Evolutionary conservation across 2,797 vertebrate genomes (phyloP), one percentile per base, ranked within the genome.

Genomic region (Dryobates pubescens): DNA sequence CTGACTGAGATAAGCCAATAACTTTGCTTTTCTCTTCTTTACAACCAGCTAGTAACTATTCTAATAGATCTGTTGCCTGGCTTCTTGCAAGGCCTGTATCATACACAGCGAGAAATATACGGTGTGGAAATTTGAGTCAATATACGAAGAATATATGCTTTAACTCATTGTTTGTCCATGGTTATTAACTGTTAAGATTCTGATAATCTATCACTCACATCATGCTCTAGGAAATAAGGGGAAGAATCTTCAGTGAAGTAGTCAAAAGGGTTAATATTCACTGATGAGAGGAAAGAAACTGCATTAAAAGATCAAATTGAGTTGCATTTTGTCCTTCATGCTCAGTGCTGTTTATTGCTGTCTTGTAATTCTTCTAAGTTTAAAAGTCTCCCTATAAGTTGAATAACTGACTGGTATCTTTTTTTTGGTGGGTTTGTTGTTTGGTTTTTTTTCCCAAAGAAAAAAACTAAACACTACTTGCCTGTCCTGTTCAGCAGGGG

Each of bases 21-120:
- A 92, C 82, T 59, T 84, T 90, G 27, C 75, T 84, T 93, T 91
- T 95, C 69, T 91, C 82, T 87, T 93, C 94, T 93, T 95, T 90
- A 64, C 51, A 92, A 82, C 19, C 41, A 80, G 23, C 7, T 61
- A 81, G 91, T 86, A 95, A 91, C 93, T 95, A 95, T 93, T 89
- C 83, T 95, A 71, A 83, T 22, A 92, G 79, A 83, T 95, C 90
- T 92, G 26, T 86, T 94, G 92, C 83, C 89, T 96, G 91, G 88
- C 78, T 95, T 86, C 71, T 89, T 82, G 57, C 61, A 85, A 93
- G 96, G 95, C 95, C 96, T 96, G 12, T 93, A 80, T 76, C 63
- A 90, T 88, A 74, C 14, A 47, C 88, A 96, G 73, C 45, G 92
- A 95, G 80, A 93, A 94, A 93, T 71, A 78, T 13, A 71, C 11